Percentiles rank a stretch among this genome's conserved stretches.
Evolutionary conservation across 2,888 invertebrate species (phyloP).

Genomic region (Dryocosmus kuriphilus): DNA sequence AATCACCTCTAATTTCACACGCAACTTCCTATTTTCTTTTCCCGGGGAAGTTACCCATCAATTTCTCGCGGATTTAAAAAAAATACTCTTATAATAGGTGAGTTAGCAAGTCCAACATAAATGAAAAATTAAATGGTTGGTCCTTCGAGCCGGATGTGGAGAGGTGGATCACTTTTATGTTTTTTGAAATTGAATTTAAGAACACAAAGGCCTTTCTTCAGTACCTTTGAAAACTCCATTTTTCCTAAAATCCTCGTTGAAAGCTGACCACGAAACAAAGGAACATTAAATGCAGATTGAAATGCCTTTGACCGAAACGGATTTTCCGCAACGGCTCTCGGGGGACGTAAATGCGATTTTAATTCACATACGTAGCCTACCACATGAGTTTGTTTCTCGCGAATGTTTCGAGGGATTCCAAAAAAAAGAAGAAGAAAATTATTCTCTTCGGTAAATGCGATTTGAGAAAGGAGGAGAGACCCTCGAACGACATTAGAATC

Average conservation of each 20-base stretch:
- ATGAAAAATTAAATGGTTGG: too few species aligned
- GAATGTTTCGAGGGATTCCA: slow-evolving; percentile 35
- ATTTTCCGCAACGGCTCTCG: slow-evolving; percentile 14
- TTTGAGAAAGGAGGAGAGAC: slow-evolving; percentile 16
- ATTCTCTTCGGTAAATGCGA: slow-evolving; percentile 18
- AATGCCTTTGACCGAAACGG: slow-evolving; percentile 37
- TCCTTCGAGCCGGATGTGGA: neutral
- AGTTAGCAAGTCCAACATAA: too few species aligned
- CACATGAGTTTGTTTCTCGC: slow-evolving; percentile 18
- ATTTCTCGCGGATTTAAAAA: neutral
- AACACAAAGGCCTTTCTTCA: neutral
- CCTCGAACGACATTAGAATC: slow-evolving; percentile 40
- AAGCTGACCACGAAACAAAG: slow-evolving; percentile 34
- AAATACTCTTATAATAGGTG: neutral
- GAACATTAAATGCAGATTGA: slow-evolving; percentile 40
- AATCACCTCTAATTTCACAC: slow-evolving; percentile 5
- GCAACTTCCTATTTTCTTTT: neutral
- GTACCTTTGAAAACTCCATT: slow-evolving; percentile 5
- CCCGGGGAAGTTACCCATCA: neutral
- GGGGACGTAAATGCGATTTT: slow-evolving; percentile 34
- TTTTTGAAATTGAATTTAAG: neutral
- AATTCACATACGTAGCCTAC: slow-evolving; percentile 32
- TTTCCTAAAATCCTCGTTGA: neutral
- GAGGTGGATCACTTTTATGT: too few species aligned
- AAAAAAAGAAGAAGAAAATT: slow-evolving; percentile 15